Evolutionary conservation across 1,140 invertebrate genomes (phyloP).

Genomic region (Atta colombica): DNA sequence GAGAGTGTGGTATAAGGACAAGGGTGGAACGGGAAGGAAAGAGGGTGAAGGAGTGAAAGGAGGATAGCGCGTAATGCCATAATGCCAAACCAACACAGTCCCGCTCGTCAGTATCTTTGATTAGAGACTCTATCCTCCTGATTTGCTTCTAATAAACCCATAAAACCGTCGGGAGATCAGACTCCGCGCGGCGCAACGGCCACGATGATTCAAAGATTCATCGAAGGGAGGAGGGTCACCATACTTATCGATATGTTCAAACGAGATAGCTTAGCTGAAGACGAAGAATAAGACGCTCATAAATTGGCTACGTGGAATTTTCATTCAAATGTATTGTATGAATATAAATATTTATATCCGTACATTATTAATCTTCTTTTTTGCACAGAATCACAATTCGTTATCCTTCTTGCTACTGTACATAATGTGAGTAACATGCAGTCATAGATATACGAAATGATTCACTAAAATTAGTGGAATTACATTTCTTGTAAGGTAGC

Average conservation of each 20-base stretch:
- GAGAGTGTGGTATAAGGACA: slow-evolving; percentile 80
- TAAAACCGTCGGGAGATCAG: slow-evolving; percentile 79
- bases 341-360: slow-evolving; percentile 6
- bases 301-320: slow-evolving; percentile 47
- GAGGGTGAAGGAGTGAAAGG: slow-evolving; percentile 44
- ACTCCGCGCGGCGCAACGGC: slow-evolving; percentile 25
- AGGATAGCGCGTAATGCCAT: slow-evolving; percentile 81
- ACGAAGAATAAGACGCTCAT: not conserved
- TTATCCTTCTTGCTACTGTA: slow-evolving; percentile 2
- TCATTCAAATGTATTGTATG: not conserved
- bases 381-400: slow-evolving; percentile 7
- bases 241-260: slow-evolving; percentile 60
- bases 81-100: slow-evolving; percentile 81
- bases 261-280: slow-evolving; percentile 1
- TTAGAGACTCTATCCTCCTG: slow-evolving; percentile 84
- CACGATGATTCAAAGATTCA: slow-evolving; percentile 33
- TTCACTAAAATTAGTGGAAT: not conserved
- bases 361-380: slow-evolving; percentile 11
- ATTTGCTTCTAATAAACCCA: slow-evolving; percentile 86
- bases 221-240: slow-evolving; percentile 1
- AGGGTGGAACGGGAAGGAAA: slow-evolving; percentile 75
- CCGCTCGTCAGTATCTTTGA: slow-evolving; percentile 85
- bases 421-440: not conserved
- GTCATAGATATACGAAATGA: not conserved
- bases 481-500: not conserved